Base-by-base conservation (phyloP, 1,140 invertebrate species). In the Vanessa tameamea region DNA sequence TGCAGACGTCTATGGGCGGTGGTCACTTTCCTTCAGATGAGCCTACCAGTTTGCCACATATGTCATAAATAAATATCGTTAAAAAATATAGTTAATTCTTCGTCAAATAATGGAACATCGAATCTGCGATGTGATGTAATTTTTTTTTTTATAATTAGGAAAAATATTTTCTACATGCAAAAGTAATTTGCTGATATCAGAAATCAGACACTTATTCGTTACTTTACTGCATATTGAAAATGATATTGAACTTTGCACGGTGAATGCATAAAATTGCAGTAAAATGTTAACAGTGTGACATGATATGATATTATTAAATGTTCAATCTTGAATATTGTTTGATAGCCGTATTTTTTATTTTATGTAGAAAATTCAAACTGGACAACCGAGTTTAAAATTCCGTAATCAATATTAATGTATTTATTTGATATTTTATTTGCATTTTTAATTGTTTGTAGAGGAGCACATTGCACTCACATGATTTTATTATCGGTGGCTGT, bases 141-240 rank as follows among this genome's bases (percentile, higher is more conserved):
- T 64, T 11, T 26, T 37, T n/a, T 26, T 37, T 64, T 64, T 47
- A 47, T 43, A 64, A 64, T 64, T 64, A 64, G 47, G 16, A 64
- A 64, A 64, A 64, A 47, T 2, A 26, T 47, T 47, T 47, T 12
- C 16, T 9, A 20, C n/a, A n/a, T 16, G 16, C 11, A 48, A 48
- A 61, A 31, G 9, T 64, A 53, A 53, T 69, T 74, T 57, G 51
- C 50, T 55, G 47, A 26, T 74, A 69, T 69, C 72, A 69, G 55
- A 64, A 63, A 74, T 26, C 66, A 20, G 59, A 64, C 48, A 43
- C 72, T 64, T 69, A 74, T 43, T 63, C 67, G 61, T 69, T 68
- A 74, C 65, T 74, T 74, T 74, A 74, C 72, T 74, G 72, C 72
- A 74, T 75, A 75, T 70, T 71, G 73, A 70, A 70, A 69, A 59